Evolutionary conservation across 2,888 invertebrate genomes (phyloP).

Genomic region (Agrochola litura): DNA sequence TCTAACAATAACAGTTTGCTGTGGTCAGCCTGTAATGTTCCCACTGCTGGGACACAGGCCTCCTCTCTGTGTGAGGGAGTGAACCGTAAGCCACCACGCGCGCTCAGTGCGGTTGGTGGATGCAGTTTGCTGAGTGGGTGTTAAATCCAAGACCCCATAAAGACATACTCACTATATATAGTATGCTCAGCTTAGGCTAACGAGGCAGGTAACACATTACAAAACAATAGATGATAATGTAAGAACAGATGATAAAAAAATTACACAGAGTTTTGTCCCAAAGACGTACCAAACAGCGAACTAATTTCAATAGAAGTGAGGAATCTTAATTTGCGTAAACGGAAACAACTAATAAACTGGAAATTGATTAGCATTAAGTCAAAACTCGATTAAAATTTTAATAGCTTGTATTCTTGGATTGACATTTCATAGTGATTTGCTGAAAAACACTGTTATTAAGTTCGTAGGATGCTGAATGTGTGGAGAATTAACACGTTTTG

Average conservation of each 20-base stretch:
- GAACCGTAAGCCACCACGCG: neutral
- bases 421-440: conserved; percentile 7
- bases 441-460: conserved; percentile 13
- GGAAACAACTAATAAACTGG: conserved; percentile 16
- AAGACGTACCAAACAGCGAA: neutral
- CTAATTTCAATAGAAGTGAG: neutral
- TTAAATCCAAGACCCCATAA: neutral
- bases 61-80: neutral
- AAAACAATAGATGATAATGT: neutral
- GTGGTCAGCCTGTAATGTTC: neutral
- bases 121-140: neutral
- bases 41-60: neutral
- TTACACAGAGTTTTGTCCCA: neutral
- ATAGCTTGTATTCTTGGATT: conserved; percentile 26
- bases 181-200: neutral
- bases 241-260: neutral
- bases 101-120: too few species aligned
- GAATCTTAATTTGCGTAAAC: conserved; percentile 25
- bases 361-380: conserved; percentile 35
- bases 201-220: neutral
- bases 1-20: neutral
- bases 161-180: neutral
- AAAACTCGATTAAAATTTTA: conserved; percentile 30
- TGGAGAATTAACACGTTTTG: neutral
- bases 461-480: neutral